These are phyloP conservation scores for Eulemur rufifrons DNA, from an alignment of 2,113 vertebrate species.

Conservation along the genomic window DNA sequence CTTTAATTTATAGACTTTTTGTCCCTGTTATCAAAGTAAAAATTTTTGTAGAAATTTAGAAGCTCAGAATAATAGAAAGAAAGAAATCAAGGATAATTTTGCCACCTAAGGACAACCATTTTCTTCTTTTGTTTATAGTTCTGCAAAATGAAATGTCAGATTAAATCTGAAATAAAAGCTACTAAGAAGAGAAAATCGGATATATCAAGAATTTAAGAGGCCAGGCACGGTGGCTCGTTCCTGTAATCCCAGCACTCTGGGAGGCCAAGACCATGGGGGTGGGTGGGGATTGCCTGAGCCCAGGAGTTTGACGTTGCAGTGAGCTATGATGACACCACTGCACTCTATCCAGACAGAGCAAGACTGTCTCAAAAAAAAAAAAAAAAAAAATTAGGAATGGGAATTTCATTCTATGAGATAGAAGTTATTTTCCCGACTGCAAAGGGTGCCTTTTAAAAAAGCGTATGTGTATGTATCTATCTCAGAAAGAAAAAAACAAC, in stretches of 20 bases:
- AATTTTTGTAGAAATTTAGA: slow-evolving; percentile 23
- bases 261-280: no score
- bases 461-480: background rate
- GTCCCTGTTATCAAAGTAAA: background rate
- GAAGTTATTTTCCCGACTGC: background rate
- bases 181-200: background rate
- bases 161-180: slow-evolving; percentile 11
- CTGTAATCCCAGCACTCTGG: no score
- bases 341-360: no score
- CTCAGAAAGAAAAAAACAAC: background rate
- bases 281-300: no score
- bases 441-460: background rate
- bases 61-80: background rate
- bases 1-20: background rate
- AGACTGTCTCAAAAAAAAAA: no score
- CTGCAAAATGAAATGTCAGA: background rate
- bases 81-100: background rate
- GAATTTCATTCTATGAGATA: background rate
- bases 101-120: background rate
- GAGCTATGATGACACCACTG: no score
- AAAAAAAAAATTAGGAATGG: background rate
- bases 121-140: slow-evolving; percentile 1
- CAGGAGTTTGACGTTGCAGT: no score
- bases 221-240: no score
- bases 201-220: background rate